These are phyloP conservation scores for Cnemophilus loriae DNA, from an alignment of 2,113 vertebrate genomes.

Conservation along the genomic window DNA sequence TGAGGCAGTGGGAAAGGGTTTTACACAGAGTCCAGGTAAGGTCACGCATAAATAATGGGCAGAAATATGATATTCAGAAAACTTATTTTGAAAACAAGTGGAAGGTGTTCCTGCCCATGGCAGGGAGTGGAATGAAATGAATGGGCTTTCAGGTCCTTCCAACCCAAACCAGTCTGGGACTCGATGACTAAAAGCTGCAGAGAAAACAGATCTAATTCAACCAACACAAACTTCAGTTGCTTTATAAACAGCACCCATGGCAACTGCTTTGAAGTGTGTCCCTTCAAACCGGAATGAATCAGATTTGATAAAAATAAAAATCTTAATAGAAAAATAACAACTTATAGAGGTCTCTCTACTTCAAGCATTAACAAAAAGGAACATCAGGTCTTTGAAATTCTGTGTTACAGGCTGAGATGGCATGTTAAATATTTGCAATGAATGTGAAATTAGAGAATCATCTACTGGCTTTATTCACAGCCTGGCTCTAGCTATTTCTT, in stretches of 20 bases:
- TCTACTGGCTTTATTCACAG: background rate
- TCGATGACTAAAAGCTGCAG: background rate
- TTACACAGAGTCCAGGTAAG: background rate
- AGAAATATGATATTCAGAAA: background rate
- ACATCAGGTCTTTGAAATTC: constrained; percentile 6
- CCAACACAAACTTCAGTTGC: background rate
- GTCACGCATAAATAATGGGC: background rate
- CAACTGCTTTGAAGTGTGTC: background rate
- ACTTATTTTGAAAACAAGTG: background rate
- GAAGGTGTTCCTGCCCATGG: background rate
- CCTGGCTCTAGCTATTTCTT: background rate
- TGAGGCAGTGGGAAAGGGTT: background rate
- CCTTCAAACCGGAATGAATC: background rate
- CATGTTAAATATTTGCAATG: constrained; percentile 17
- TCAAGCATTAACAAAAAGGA: background rate
- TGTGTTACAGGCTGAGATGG: background rate
- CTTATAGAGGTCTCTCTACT: background rate
- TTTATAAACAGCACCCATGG: background rate
- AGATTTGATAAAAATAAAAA: background rate
- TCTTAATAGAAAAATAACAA: background rate
- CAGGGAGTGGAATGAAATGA: background rate
- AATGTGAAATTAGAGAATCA: background rate
- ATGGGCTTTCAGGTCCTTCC: background rate
- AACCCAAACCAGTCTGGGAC: background rate
- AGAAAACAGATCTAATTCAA: background rate